Conservation (phyloP, 2,888 invertebrate genomes). For the Acleris literana region DNA sequence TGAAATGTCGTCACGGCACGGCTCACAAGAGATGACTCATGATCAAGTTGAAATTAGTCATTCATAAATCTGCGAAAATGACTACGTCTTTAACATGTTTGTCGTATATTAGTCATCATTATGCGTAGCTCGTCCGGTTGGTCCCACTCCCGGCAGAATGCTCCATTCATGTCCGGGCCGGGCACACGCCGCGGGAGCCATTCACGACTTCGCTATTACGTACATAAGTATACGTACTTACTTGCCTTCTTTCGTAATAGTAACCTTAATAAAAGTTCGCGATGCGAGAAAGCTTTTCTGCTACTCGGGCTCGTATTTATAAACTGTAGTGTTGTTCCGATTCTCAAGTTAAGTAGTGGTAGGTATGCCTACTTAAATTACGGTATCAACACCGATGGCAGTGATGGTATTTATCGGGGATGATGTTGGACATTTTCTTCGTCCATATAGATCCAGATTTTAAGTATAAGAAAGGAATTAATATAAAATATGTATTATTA, state of each 20-base stretch:
- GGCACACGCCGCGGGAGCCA: constrained; percentile 19
- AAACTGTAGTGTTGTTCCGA: too few relatives aligned
- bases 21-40: constrained; percentile 66
- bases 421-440: too few relatives aligned
- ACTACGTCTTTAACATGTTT: constrained; percentile 47
- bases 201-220: constrained; percentile 27
- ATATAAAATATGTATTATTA: too few relatives aligned
- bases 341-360: too few relatives aligned
- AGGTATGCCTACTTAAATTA: background rate
- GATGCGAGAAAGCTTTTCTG: constrained; percentile 9
- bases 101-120: constrained; percentile 38
- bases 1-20: constrained; percentile 59
- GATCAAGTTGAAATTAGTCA: constrained; percentile 67
- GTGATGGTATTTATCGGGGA: too few relatives aligned
- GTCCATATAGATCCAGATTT: too few relatives aligned
- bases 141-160: constrained; percentile 27
- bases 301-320: too few relatives aligned
- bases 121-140: constrained; percentile 33
- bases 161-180: constrained; percentile 30
- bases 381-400: too few relatives aligned
- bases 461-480: too few relatives aligned
- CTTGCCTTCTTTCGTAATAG: constrained; percentile 18
- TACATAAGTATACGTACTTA: background rate
- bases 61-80: constrained; percentile 64
- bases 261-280: constrained; percentile 21